These are phyloP conservation scores for Tupaia chinensis DNA, from an alignment of 2,113 vertebrate species.

Conservation along the genomic window DNA sequence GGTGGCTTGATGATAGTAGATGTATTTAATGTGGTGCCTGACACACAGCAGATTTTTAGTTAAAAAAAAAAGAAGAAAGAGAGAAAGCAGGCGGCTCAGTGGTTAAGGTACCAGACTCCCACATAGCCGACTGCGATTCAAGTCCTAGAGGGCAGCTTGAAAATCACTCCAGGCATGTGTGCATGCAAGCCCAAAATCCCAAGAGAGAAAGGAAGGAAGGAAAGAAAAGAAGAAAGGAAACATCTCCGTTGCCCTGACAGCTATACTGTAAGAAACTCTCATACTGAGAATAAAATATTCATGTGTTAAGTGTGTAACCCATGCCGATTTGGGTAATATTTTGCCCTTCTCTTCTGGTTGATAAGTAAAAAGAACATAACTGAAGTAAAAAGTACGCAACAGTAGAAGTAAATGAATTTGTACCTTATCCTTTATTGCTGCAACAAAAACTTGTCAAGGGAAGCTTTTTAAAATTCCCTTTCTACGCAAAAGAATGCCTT, in stretches of 20 bases:
- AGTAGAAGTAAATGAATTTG: not conserved
- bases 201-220: no score
- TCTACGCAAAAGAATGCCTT: not conserved
- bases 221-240: no score
- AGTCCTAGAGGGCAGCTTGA: no score
- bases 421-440: not conserved
- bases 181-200: no score
- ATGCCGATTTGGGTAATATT: not conserved
- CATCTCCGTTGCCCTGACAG: not conserved
- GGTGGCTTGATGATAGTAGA: no score
- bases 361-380: not conserved
- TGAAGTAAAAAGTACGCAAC: not conserved
- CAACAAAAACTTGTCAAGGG: not conserved
- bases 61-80: no score
- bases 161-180: no score
- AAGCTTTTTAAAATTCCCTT: not conserved
- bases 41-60: not conserved
- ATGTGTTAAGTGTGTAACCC: not conserved
- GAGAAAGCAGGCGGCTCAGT: no score
- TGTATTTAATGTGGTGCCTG: not conserved
- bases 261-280: not conserved
- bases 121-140: no score
- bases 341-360: not conserved
- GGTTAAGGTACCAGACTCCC: no score
- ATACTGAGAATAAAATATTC: not conserved